Conservation (phyloP, 2,888 invertebrate species). For the Meteorus cinctellus region DNA sequence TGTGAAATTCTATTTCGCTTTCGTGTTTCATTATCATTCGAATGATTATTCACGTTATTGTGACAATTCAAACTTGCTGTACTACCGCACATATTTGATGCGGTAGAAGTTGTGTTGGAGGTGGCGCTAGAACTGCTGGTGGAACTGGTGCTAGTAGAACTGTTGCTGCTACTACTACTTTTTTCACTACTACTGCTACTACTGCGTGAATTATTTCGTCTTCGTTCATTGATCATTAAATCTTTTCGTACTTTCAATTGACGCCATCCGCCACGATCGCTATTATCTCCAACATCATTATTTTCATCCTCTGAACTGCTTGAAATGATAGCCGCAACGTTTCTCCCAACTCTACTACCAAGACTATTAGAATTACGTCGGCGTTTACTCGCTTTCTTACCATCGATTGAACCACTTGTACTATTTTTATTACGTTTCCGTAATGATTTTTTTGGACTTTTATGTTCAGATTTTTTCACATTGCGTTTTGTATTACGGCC, state of each 20-base stretch:
- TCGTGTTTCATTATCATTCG: background rate
- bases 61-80: background rate
- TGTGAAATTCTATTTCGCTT: background rate
- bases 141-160: conserved; percentile 26
- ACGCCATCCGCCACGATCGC: conserved; percentile 21
- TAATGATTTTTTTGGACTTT: conserved; percentile 49
- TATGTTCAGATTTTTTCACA: conserved; percentile 43
- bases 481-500: conserved; percentile 46
- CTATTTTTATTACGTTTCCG: conserved; percentile 41
- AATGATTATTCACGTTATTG: background rate
- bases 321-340: background rate
- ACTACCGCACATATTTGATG: conserved; percentile 15
- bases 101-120: conserved; percentile 23
- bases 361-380: background rate
- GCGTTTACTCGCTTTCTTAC: background rate
- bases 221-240: conserved; percentile 11
- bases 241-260: conserved; percentile 37
- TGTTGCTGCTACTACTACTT: conserved; percentile 26
- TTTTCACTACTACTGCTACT: conserved; percentile 28
- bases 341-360: background rate
- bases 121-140: conserved; percentile 33
- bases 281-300: conserved; percentile 11
- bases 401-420: conserved; percentile 16
- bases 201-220: background rate
- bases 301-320: conserved; percentile 24